Evolutionary conservation across 1,140 invertebrate genomes (phyloP).

Genomic region (Camponotus floridanus): DNA sequence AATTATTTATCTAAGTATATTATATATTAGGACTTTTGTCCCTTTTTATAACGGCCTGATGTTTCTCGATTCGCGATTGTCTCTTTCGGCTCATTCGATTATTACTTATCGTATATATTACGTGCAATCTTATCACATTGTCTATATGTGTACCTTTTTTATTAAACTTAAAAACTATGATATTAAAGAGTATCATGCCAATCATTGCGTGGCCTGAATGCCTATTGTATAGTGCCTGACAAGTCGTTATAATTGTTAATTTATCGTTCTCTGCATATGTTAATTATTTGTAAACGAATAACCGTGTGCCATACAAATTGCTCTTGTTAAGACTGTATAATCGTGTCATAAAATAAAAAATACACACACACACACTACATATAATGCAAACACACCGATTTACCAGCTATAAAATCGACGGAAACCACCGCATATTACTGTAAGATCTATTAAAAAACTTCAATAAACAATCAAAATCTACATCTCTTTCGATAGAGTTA

Average conservation of each 20-base stretch:
- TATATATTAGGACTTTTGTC: slow-evolving; percentile 53
- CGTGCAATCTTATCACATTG: slow-evolving; percentile 46
- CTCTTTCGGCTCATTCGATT: slow-evolving; percentile 16
- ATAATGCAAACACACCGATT: slow-evolving; percentile 10
- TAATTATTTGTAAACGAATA: slow-evolving; percentile 58
- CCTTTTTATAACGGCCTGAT: slow-evolving; percentile 70
- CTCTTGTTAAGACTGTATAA: slow-evolving; percentile 69
- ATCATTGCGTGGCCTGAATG: slow-evolving; percentile 67
- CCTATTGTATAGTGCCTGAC: slow-evolving; percentile 77
- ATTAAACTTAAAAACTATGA: slow-evolving; percentile 36
- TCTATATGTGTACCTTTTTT: not conserved
- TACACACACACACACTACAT: not conserved
- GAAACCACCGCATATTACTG: slow-evolving; percentile 48
- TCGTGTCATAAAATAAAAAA: slow-evolving; percentile 37
- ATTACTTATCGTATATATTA: slow-evolving; percentile 14
- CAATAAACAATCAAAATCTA: slow-evolving; percentile 67
- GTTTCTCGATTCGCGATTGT: slow-evolving; percentile 38
- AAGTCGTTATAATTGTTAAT: slow-evolving; percentile 70
- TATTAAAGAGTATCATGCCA: slow-evolving; percentile 43
- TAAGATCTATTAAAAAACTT: slow-evolving; percentile 57
- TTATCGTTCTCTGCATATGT: slow-evolving; percentile 46
- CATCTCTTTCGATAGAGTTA: not conserved
- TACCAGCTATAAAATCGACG: slow-evolving; percentile 37
- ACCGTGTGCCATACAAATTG: slow-evolving; percentile 50
- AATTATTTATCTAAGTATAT: slow-evolving; percentile 10